A percentile compares a stretch with the other conserved stretches of the same genome.
Conservation (phyloP, 2,888 invertebrate species). For the Archips xylosteana region DNA sequence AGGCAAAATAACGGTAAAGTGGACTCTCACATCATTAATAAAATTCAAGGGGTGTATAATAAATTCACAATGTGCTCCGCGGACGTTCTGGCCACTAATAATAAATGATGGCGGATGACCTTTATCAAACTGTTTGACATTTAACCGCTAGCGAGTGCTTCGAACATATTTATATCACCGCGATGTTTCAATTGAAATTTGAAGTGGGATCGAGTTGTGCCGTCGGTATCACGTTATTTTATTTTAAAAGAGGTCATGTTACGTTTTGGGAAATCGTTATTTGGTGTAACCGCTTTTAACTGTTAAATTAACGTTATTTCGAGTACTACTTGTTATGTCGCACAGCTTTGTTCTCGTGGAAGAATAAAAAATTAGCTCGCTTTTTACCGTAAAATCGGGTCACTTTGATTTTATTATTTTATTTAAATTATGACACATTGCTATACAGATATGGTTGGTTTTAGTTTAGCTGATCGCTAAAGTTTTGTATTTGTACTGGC, state of each 20-base stretch:
- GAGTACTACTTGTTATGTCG: no score
- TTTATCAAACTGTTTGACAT: slow-evolving; percentile 69
- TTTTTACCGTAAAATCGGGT: no score
- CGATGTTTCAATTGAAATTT: slow-evolving; percentile 31
- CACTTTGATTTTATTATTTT: no score
- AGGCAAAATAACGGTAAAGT: slow-evolving; percentile 43
- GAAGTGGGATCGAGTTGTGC: not conserved
- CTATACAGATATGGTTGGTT: no score
- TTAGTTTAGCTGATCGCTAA: no score
- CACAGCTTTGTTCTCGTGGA: no score
- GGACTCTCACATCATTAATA: slow-evolving; percentile 59
- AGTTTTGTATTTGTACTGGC: no score
- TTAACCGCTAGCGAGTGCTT: slow-evolving; percentile 47
- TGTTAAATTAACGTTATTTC: no score
- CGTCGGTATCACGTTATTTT: not conserved
- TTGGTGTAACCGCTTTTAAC: no score
- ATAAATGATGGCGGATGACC: slow-evolving; percentile 66
- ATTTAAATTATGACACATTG: no score
- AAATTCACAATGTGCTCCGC: slow-evolving; percentile 47
- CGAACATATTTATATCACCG: slow-evolving; percentile 38
- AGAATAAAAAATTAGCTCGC: no score
- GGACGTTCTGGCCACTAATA: slow-evolving; percentile 55
- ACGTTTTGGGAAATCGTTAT: not conserved
- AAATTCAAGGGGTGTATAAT: slow-evolving; percentile 60
- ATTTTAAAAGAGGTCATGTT: not conserved